Percentiles rank a stretch among this genome's conserved stretches.
phyloP scores from a whole-genome alignment of 2,888 invertebrate species.

The Cantharis rustica region DNA sequence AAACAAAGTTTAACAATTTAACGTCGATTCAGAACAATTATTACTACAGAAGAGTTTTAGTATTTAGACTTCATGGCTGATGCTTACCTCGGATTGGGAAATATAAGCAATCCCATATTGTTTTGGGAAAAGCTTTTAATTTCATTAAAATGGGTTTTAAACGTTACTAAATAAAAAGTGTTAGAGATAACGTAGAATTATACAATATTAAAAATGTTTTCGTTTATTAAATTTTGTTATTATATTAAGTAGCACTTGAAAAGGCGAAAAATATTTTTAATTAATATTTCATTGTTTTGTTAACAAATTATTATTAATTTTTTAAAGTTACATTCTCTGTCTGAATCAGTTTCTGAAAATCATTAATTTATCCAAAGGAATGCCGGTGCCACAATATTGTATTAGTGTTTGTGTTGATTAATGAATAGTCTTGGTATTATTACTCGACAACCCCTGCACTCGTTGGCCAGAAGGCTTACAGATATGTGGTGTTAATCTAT shows the following conservation, averaged over 20 bases:
- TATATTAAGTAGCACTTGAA: neutral
- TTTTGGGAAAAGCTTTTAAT: no score
- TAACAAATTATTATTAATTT: neutral
- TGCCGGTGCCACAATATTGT: neutral
- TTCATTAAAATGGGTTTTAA: neutral
- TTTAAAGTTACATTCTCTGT: conserved; percentile 2
- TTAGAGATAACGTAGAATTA: no score
- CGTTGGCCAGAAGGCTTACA: conserved; percentile 18
- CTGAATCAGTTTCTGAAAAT: neutral
- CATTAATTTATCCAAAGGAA: conserved; percentile 5
- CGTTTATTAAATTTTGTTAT: neutral
- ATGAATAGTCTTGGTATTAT: conserved; percentile 22
- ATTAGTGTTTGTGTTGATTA: conserved; percentile 9
- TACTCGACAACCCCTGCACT: conserved; percentile 17
- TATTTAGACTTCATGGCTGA: no score
- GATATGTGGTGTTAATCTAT: conserved; percentile 46
- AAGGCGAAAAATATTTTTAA: neutral
- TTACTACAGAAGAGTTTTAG: no score
- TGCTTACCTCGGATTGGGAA: no score
- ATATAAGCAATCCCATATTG: no score
- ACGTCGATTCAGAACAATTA: no score
- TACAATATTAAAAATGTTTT: neutral
- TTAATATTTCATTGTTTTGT: neutral
- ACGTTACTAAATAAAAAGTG: neutral
- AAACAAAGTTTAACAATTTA: no score